A percentile compares a stretch with the other conserved stretches of the same genome.
Conservation (phyloP, 2,888 invertebrate genomes). For the Cepaea hortensis region DNA sequence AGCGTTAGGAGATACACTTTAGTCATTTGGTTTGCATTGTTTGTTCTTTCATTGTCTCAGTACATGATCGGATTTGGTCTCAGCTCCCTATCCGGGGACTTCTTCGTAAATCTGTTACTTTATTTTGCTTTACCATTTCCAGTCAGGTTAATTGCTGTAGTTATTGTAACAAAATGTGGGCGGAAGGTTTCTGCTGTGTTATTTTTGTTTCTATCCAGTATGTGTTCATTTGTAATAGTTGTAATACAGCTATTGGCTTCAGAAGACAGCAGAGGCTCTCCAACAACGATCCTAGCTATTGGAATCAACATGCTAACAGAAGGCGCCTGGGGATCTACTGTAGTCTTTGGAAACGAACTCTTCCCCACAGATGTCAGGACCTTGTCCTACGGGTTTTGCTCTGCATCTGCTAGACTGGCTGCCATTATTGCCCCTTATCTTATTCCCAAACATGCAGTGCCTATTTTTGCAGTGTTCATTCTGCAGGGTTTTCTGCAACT, state of each 20-base stretch:
- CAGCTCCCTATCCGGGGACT: slow-evolving; percentile 54
- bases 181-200: not conserved
- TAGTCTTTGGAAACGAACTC: slow-evolving; percentile 60
- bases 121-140: slow-evolving; percentile 36
- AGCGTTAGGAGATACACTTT: not conserved
- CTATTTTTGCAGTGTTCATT: not conserved
- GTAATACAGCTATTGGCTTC: not conserved
- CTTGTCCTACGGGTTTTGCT: slow-evolving; percentile 18
- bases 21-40: not conserved
- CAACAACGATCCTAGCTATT: slow-evolving; percentile 57
- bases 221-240: not conserved
- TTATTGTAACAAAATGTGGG: slow-evolving; percentile 20
- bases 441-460: not conserved
- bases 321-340: slow-evolving; percentile 60
- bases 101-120: slow-evolving; percentile 57
- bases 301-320: slow-evolving; percentile 60
- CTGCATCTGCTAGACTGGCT: slow-evolving; percentile 22
- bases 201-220: not conserved
- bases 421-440: slow-evolving; percentile 38
- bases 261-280: slow-evolving; percentile 13
- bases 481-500: not conserved
- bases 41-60: slow-evolving; percentile 49
- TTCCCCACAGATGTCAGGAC: slow-evolving; percentile 69
- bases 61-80: slow-evolving; percentile 57
- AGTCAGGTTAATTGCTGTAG: not conserved